Evolutionary conservation across 1,140 invertebrate species (phyloP).

Genomic region (Drosophila lowei): DNA sequence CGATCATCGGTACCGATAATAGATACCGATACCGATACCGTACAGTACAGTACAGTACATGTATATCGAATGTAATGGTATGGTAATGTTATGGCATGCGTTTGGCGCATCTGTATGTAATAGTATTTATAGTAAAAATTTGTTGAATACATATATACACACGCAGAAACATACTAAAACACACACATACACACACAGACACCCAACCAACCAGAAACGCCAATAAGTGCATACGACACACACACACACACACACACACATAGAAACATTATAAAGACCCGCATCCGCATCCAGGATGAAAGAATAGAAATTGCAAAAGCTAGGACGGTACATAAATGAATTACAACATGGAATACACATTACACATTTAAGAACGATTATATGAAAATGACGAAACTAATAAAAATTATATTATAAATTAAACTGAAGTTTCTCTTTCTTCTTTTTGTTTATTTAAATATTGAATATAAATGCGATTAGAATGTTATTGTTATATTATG

Average conservation of each 20-base stretch:
- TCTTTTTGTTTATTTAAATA: neutral
- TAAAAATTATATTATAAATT: slow-evolving; percentile 80
- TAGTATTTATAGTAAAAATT: slow-evolving; percentile 70
- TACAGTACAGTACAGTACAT: slow-evolving; percentile 33
- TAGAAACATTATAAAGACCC: slow-evolving; percentile 55
- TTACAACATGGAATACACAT: slow-evolving; percentile 53
- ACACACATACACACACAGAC: slow-evolving; percentile 18
- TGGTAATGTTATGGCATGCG: slow-evolving; percentile 56
- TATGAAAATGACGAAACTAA: slow-evolving; percentile 74
- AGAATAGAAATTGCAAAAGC: slow-evolving; percentile 63
- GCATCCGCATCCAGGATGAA: slow-evolving; percentile 54
- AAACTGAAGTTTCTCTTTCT: slow-evolving; percentile 11
- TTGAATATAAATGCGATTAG: slow-evolving; percentile 10
- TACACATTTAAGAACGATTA: slow-evolving; percentile 80
- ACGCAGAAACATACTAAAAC: slow-evolving; percentile 40
- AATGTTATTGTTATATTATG: slow-evolving; percentile 13
- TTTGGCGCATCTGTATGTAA: slow-evolving; percentile 55
- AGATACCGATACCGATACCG: slow-evolving; percentile 13
- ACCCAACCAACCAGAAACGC: slow-evolving; percentile 39
- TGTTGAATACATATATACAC: slow-evolving; percentile 72
- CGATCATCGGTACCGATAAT: slow-evolving; percentile 54
- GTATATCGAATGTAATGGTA: slow-evolving; percentile 63
- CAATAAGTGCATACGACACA: slow-evolving; percentile 39
- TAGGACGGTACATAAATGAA: slow-evolving; percentile 69
- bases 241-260: slow-evolving; percentile 31